Conservation (phyloP, 1,140 invertebrate genomes). For the Capitella teleta region DNA sequence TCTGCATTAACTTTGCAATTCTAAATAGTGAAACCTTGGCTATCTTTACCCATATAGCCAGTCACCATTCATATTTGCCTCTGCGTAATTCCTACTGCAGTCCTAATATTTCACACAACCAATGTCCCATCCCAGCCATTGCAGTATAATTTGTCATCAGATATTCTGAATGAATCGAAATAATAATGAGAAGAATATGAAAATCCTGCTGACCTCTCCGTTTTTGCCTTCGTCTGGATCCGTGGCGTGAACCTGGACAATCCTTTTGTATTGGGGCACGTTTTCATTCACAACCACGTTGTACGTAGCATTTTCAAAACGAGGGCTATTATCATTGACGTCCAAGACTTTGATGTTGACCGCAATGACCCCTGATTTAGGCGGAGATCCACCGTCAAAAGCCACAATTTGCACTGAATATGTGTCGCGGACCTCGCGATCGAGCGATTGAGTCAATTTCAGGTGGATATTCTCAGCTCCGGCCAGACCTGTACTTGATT, state of each 20-base stretch:
- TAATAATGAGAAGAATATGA: no score
- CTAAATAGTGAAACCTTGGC: no score
- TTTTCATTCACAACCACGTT: slow-evolving; percentile 79
- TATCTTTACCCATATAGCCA: no score
- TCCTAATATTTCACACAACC: no score
- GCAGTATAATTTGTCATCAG: no score
- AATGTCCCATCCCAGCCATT: no score
- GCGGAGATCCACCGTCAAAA: slow-evolving; percentile 81
- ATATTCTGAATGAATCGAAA: no score
- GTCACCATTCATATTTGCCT: no score
- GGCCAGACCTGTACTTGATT: not conserved
- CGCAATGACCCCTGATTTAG: slow-evolving; percentile 64
- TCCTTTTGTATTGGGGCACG: slow-evolving; percentile 76
- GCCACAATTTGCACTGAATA: slow-evolving; percentile 88
- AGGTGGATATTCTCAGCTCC: not conserved
- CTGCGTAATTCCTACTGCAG: no score
- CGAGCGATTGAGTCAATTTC: slow-evolving; percentile 45
- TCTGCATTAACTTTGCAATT: no score
- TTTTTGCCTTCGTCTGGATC: slow-evolving; percentile 82
- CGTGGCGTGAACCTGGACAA: slow-evolving; percentile 64
- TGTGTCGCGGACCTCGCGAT: slow-evolving; percentile 72
- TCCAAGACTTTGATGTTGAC: slow-evolving; percentile 87
- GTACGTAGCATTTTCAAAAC: slow-evolving; percentile 83
- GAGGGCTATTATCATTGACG: slow-evolving; percentile 89
- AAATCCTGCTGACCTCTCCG: slow-evolving; percentile 64